Evolutionary conservation across 2,888 invertebrate genomes (phyloP), one percentile per base, ranked within the genome.

Genomic region (Adineta ricciae): DNA sequence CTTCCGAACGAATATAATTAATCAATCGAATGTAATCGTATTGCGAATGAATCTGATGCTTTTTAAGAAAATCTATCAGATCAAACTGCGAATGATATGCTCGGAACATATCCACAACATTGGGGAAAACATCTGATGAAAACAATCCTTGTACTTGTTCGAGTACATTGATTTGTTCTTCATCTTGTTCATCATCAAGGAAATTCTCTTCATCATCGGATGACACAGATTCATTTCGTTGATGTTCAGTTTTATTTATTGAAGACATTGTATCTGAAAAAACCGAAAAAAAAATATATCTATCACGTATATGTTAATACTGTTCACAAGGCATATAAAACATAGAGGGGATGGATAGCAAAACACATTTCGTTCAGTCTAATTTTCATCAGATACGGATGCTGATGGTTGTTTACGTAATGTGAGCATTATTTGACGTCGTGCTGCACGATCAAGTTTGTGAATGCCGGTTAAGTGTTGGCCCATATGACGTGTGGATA

Each of bases 21-120:
- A 85, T 83, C 72, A 85, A 83, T 50, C 83, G 83, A 21, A 85
- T 90, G 86, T 88, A 90, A 19, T 87, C 93, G 90, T 64, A 64
- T 64, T 64, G 64, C 7, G 64, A 64, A 36, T 16, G 5, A 36
- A 64, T 64, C 0, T 64, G 1, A 36, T 64, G 64, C 32, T 14
- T 64, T 64, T 32, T 64, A 36, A 64, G 64, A 64, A 64, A 64
- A 19, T 64, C 19, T 2, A 64, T 32, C 5, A 64, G 64, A 64
- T 64, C 32, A 64, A 64, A 64, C 19, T 64, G 3, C 32, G 32
- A 27, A 32, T 64, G 64, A 64, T 64, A 64, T 16, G 64, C 4
- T 19, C 64, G 64, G 19, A 64, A 64, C 64, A 64, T 64, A 32
- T 64, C 64, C 4, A 64, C 32, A 14, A 64, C 64, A 64, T 64